Conservation (phyloP, 2,113 vertebrate genomes). For the Shinisaurus crocodilurus region DNA sequence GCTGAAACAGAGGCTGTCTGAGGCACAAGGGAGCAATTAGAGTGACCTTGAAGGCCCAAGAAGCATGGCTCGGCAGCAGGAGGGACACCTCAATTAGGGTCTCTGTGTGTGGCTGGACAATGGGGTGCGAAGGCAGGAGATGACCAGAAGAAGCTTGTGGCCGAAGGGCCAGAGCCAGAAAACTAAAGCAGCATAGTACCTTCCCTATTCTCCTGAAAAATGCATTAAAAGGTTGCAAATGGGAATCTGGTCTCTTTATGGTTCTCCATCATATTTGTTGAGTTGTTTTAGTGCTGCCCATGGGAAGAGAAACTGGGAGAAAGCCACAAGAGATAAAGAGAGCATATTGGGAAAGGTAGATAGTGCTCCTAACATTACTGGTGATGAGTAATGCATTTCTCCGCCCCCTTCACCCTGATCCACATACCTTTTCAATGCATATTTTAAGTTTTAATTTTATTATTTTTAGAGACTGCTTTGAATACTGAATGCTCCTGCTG, state of each 20-base stretch:
- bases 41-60: slow-evolving; percentile 40
- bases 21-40: slow-evolving; percentile 40
- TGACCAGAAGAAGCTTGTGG: not conserved
- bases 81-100: not conserved
- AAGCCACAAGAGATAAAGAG: not conserved
- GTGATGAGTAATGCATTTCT: not conserved
- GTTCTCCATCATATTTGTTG: not conserved
- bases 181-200: not conserved
- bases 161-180: not conserved
- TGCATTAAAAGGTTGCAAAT: not conserved
- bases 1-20: slow-evolving; percentile 32
- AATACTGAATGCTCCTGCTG: too few species aligned
- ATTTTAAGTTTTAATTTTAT: not conserved
- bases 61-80: not conserved
- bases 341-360: not conserved
- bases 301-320: not conserved
- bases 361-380: not conserved
- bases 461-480: not conserved
- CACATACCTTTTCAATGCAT: not conserved
- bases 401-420: not conserved
- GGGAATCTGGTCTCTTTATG: not conserved
- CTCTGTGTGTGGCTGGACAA: not conserved
- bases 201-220: not conserved
- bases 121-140: not conserved
- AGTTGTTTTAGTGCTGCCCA: not conserved